These are phyloP conservation scores for Drosophila atroscutellata DNA, from an alignment of 2,888 invertebrate genomes.

Conservation along the genomic window DNA sequence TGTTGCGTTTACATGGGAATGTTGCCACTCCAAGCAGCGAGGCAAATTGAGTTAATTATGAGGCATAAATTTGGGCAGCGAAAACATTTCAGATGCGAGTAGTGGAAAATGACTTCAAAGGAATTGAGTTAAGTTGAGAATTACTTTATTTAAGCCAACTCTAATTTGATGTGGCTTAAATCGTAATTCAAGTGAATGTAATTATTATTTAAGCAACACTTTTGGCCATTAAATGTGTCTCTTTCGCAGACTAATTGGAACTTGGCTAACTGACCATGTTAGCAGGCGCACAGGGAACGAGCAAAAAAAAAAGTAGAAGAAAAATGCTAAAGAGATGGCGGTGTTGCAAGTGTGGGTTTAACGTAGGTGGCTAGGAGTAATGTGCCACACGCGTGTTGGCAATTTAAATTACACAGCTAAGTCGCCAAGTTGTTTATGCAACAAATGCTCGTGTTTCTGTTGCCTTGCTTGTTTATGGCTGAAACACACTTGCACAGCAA, in stretches of 20 bases:
- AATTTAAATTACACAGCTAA: constrained; percentile 49
- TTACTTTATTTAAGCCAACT: not conserved
- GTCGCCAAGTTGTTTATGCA: constrained; percentile 36
- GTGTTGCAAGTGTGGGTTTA: not conserved
- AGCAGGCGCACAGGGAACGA: not conserved
- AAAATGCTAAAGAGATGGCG: not conserved
- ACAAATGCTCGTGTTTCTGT: constrained; percentile 10
- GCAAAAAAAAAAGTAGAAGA: not conserved
- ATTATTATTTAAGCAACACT: constrained; percentile 42
- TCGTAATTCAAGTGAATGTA: not conserved
- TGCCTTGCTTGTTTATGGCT: constrained; percentile 23
- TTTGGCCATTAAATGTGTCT: constrained; percentile 2
- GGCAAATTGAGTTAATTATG: constrained; percentile 48
- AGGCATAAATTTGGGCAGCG: constrained; percentile 10
- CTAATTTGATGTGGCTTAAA: not conserved
- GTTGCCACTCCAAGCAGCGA: constrained; percentile 21
- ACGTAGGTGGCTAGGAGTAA: constrained; percentile 24
- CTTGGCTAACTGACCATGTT: constrained; percentile 3
- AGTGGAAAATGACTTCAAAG: not conserved
- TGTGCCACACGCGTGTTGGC: constrained; percentile 45
- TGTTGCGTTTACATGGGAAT: constrained; percentile 57
- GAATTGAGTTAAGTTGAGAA: not conserved
- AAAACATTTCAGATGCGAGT: not conserved
- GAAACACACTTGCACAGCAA: not conserved
- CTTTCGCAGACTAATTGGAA: constrained; percentile 36